These are phyloP conservation scores for Eolophus roseicapilla DNA, from an alignment of 2,113 vertebrate species.

Conservation along the genomic window DNA sequence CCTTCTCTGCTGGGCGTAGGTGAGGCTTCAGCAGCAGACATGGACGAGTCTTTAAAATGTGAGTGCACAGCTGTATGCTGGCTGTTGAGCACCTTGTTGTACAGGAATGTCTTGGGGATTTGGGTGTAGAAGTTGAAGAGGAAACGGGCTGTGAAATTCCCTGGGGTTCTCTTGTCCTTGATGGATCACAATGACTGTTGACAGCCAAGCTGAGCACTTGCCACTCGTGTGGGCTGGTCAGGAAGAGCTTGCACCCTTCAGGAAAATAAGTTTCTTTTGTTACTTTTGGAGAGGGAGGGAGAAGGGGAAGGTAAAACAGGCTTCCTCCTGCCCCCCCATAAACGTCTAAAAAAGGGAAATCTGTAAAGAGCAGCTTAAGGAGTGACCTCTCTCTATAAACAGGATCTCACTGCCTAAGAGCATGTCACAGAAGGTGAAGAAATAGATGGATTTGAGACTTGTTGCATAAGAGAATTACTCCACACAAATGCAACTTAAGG, in stretches of 20 bases:
- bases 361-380: background rate
- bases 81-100: background rate
- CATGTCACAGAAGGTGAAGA: background rate
- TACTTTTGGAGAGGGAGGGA: background rate
- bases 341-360: background rate
- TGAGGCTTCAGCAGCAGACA: background rate
- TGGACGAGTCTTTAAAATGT: fast-evolving
- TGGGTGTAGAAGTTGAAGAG: background rate
- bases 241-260: background rate
- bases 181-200: background rate
- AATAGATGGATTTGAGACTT: background rate
- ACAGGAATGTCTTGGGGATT: background rate
- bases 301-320: background rate
- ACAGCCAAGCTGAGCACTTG: background rate
- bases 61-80: fast-evolving
- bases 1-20: background rate
- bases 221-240: background rate
- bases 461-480: background rate
- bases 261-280: background rate
- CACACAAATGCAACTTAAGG: background rate
- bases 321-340: fast-evolving
- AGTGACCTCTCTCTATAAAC: background rate
- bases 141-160: background rate
- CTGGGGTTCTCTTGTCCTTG: background rate
- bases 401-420: background rate